Conservation (phyloP, 2,113 vertebrate genomes). For the Halcyon malimbica region DNA sequence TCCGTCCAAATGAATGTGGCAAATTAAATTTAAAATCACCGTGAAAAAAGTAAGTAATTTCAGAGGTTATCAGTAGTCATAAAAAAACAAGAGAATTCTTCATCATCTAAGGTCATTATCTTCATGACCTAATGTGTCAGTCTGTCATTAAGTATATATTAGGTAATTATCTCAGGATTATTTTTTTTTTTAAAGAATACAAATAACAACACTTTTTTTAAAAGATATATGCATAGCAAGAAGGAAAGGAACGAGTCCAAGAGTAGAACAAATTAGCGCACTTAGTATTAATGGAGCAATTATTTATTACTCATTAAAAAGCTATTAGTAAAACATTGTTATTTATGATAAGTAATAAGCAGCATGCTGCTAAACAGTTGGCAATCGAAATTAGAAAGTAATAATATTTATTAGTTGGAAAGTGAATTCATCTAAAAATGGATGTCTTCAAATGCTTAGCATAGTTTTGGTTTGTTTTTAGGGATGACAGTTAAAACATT, state of each 20-base stretch:
- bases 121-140: background rate
- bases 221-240: background rate
- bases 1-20: background rate
- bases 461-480: background rate
- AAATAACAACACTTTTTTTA: background rate
- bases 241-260: slow-evolving; percentile 6
- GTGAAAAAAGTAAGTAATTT: fast-evolving
- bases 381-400: slow-evolving; percentile 51
- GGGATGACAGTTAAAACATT: background rate
- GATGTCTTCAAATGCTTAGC: background rate
- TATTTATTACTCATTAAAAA: slow-evolving; percentile 73
- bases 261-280: slow-evolving; percentile 18
- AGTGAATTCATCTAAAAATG: background rate
- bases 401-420: slow-evolving; percentile 39
- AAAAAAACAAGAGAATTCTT: background rate
- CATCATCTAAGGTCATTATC: background rate
- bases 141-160: background rate
- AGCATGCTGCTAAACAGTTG: slow-evolving; percentile 46
- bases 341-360: slow-evolving; percentile 59
- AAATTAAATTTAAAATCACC: background rate
- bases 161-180: background rate
- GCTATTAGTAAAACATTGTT: slow-evolving; percentile 62
- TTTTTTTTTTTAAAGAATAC: background rate
- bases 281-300: slow-evolving; percentile 65
- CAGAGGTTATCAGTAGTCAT: background rate